These are phyloP conservation scores for Ardeotis arabs DNA, from an alignment of 2,113 vertebrate species.

Conservation along the genomic window DNA sequence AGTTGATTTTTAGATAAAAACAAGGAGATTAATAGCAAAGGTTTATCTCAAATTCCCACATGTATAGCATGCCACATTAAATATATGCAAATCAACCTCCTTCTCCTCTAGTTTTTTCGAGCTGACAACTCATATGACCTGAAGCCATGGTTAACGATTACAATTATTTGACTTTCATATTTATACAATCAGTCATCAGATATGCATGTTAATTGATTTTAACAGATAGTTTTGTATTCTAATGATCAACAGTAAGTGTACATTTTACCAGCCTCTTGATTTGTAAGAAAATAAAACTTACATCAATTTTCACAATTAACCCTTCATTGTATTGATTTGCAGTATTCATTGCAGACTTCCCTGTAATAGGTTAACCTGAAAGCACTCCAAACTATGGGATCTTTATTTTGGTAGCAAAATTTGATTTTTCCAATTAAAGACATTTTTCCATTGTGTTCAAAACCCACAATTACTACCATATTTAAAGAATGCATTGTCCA, in stretches of 20 bases:
- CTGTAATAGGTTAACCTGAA: neutral
- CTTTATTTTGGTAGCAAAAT: neutral
- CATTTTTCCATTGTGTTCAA: neutral
- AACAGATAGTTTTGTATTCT: conserved; percentile 63
- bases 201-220: conserved; percentile 64
- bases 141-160: conserved; percentile 66
- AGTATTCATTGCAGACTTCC: neutral
- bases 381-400: neutral
- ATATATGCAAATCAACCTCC: conserved; percentile 54
- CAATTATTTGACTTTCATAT: conserved; percentile 70
- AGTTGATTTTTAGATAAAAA: conserved; percentile 35
- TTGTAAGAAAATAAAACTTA: conserved; percentile 4
- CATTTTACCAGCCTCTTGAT: conserved; percentile 22
- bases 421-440: neutral
- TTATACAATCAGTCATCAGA: conserved; percentile 67
- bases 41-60: conserved; percentile 62
- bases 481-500: neutral
- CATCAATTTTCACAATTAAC: conserved; percentile 4
- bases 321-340: neutral
- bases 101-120: conserved; percentile 44
- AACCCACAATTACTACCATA: neutral
- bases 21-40: conserved; percentile 49
- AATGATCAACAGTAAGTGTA: conserved; percentile 6
- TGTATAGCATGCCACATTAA: conserved; percentile 44
- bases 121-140: conserved; percentile 61